Base-by-base conservation (phyloP, 2,888 invertebrate species). In the Brachypterus glaber region DNA sequence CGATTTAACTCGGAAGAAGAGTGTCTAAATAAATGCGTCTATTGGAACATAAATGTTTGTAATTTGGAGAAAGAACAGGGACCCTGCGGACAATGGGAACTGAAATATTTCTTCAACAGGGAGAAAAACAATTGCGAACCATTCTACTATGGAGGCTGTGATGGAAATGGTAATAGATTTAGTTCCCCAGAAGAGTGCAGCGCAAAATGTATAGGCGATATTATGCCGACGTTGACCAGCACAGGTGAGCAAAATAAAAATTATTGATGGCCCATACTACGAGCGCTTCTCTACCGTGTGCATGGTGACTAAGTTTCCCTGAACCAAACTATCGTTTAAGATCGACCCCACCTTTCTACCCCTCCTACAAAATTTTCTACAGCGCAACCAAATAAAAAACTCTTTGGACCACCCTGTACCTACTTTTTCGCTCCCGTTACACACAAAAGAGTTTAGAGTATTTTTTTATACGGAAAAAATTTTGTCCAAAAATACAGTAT, bases 101-200 rank as follows among this genome's bases (percentile, higher is more conserved):
- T 65, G 5, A 82, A 85, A 61, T 80, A 74, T 65, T 87, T 77
- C 67, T 91, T 76, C 64, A 78, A 88, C 54, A 58, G 63, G 9
- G 51, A 53, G 1, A 62, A 67, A 0, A 74, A 76, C 9, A 62
- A 66, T 24, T 92, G 92, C 59, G 68, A 70, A 35, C 67, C 72
- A 45, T 92, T 87, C 63, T 64, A 67, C 2, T 92, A 83, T 57
- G 80, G 88, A 24, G 91, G 91, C 40, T 92, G 91, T 59, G 74
- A 70, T 24, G 91, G 91, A 18, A 87, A 86, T 51, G 81, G 82
- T 34, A 92, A 92, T 63, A 71, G 87, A 36, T 92, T 92, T 67
- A 78, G 77, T 40, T 74, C 74, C 7, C 59, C 68, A n/a, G 71
- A 74, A 17, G 85, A 87, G 58, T 90, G 90, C 58, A 74, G 82